These are phyloP conservation scores for Peromyscus aztecus DNA, from an alignment of 2,797 vertebrate genomes.

Conservation along the genomic window DNA sequence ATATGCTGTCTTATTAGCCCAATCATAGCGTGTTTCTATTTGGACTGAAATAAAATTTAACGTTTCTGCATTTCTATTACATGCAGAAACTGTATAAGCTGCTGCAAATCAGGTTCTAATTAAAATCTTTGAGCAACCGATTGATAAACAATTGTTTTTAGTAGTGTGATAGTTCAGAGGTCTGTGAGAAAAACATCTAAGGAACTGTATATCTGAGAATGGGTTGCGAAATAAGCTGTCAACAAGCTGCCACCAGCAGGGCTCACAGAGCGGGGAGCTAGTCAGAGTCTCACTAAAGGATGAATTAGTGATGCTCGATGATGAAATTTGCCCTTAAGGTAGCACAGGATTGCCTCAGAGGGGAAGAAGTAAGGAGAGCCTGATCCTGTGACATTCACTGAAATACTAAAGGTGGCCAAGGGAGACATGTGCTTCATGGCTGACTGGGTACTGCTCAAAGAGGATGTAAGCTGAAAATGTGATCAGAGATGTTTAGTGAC, in stretches of 20 bases:
- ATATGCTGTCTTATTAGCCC: background rate
- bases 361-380: background rate
- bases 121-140: slow-evolving; percentile 12
- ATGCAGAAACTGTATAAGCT: background rate
- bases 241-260: background rate
- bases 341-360: background rate
- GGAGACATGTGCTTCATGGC: background rate
- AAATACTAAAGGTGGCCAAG: background rate
- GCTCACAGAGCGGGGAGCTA: background rate
- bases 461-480: background rate
- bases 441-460: background rate
- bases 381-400: background rate
- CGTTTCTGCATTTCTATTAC: background rate
- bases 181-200: background rate
- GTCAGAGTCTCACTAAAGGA: background rate
- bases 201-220: slow-evolving; percentile 5
- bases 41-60: slow-evolving; percentile 50
- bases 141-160: slow-evolving; percentile 12
- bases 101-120: slow-evolving; percentile 18
- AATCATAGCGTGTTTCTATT: background rate
- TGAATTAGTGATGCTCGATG: background rate
- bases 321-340: background rate
- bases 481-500: background rate
- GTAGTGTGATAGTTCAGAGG: background rate
- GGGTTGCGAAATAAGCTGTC: background rate